Evolutionary conservation across 2,888 invertebrate genomes (phyloP).

Genomic region (Mimumesa dahlbomi): DNA sequence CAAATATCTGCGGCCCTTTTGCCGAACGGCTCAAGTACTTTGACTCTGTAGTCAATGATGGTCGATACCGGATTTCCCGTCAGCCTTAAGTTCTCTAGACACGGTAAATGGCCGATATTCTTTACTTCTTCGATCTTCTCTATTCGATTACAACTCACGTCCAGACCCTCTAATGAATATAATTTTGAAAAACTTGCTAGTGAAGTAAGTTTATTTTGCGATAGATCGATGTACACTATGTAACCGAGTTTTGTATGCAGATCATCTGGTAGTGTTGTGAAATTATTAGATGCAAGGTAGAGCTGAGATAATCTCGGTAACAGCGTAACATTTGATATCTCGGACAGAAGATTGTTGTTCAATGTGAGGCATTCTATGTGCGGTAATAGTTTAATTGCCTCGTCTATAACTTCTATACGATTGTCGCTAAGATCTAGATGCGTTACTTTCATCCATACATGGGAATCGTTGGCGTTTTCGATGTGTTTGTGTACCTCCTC

Average conservation of each 20-base stretch:
- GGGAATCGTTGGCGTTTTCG: conserved; percentile 80
- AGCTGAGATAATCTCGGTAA: conserved; percentile 89
- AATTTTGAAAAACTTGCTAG: conserved; percentile 89
- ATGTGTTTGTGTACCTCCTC: conserved; percentile 89
- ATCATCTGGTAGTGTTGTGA: conserved; percentile 86
- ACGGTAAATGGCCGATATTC: conserved; percentile 90
- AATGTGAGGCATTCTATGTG: conserved; percentile 87
- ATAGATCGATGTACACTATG: conserved; percentile 90
- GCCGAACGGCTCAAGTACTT: conserved; percentile 93
- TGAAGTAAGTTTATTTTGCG: conserved; percentile 90
- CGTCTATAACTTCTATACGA: conserved; percentile 88
- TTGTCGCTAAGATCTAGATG: conserved; percentile 90
- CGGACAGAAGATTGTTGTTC: conserved; percentile 89
- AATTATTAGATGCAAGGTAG: conserved; percentile 89
- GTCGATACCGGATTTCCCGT: conserved; percentile 95
- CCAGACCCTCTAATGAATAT: conserved; percentile 92
- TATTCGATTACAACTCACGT: conserved; percentile 93
- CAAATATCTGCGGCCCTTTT: conserved; percentile 91
- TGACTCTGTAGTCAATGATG: conserved; percentile 93
- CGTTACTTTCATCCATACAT: conserved; percentile 87
- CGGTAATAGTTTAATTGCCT: conserved; percentile 89
- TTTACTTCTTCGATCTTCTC: conserved; percentile 90
- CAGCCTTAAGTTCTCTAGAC: conserved; percentile 92
- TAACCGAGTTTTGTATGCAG: conserved; percentile 94
- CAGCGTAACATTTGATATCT: conserved; percentile 89